These are phyloP conservation scores for Lepidurus couesii DNA, from an alignment of 1,140 invertebrate species.

Conservation along the genomic window DNA sequence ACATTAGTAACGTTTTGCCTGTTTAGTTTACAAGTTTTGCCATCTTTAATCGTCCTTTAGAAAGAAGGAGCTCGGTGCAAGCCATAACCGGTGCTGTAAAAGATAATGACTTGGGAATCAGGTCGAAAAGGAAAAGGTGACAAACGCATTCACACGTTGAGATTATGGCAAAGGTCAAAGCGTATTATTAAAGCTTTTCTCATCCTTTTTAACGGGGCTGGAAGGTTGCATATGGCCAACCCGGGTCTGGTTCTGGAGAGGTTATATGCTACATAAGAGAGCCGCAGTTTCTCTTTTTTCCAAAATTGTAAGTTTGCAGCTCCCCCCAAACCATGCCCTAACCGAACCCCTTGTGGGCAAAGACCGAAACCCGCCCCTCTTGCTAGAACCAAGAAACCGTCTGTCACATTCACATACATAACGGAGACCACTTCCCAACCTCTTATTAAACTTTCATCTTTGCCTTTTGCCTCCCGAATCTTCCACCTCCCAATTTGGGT, in stretches of 20 bases:
- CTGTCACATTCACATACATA: background rate
- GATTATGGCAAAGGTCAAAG: background rate
- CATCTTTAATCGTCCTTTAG: too few relatives aligned
- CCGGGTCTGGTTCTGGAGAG: background rate
- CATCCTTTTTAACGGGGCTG: background rate
- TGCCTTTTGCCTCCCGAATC: background rate
- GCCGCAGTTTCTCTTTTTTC: background rate
- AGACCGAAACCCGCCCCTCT: background rate
- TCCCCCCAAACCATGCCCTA: background rate
- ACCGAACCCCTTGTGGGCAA: background rate
- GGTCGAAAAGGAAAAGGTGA: conserved; percentile 1
- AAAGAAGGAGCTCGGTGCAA: too few relatives aligned
- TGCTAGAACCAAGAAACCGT: background rate
- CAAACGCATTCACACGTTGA: conserved; percentile 21
- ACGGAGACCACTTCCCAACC: background rate
- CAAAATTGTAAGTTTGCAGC: background rate
- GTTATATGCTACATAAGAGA: background rate
- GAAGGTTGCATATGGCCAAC: background rate
- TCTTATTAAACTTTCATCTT: conserved; percentile 15
- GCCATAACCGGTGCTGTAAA: too few relatives aligned
- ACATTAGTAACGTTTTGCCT: too few relatives aligned
- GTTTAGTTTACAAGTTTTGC: too few relatives aligned
- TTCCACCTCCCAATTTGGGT: background rate
- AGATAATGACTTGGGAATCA: background rate
- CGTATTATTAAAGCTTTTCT: background rate